phyloP scores from a whole-genome alignment of 2,888 invertebrate species.

The Rotaria magnacalcarata region DNA sequence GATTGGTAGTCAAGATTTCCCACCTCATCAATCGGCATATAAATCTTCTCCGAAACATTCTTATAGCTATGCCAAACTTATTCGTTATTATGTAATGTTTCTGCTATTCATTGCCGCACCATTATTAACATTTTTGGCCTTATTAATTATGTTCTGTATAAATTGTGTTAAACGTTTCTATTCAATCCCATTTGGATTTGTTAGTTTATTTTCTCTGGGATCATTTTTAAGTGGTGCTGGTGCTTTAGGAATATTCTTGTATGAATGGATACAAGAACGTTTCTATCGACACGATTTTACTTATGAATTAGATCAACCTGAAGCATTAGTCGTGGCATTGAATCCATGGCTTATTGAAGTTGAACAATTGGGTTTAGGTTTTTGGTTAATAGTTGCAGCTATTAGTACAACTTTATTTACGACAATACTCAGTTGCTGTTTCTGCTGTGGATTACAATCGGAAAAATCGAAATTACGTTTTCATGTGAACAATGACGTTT shows the following conservation, averaged over 20 bases:
- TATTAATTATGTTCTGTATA: neutral
- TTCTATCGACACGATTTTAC: constrained; percentile 5
- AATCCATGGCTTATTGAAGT: constrained; percentile 1
- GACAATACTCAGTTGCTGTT: constrained; percentile 3
- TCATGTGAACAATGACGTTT: constrained; percentile 1
- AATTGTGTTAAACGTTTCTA: constrained; percentile 28
- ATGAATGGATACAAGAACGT: constrained; percentile 30
- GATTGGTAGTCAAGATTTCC: neutral
- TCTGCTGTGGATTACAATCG: constrained; percentile 28
- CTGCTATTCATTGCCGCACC: neutral
- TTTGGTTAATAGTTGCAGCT: constrained; percentile 16
- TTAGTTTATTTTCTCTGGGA: neutral
- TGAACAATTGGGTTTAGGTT: neutral
- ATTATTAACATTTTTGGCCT: neutral
- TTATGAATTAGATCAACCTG: neutral
- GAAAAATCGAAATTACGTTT: constrained; percentile 32
- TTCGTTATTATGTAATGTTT: constrained; percentile 16
- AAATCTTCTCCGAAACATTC: neutral
- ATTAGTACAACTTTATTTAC: neutral
- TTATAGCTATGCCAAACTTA: neutral
- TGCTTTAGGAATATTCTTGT: neutral
- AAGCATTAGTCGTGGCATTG: neutral
- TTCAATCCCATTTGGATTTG: constrained; percentile 19
- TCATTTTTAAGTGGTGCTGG: constrained; percentile 15
- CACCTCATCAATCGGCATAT: neutral